Base-by-base conservation (phyloP, 1,140 invertebrate genomes). In the Psilanteris sp. region DNA sequence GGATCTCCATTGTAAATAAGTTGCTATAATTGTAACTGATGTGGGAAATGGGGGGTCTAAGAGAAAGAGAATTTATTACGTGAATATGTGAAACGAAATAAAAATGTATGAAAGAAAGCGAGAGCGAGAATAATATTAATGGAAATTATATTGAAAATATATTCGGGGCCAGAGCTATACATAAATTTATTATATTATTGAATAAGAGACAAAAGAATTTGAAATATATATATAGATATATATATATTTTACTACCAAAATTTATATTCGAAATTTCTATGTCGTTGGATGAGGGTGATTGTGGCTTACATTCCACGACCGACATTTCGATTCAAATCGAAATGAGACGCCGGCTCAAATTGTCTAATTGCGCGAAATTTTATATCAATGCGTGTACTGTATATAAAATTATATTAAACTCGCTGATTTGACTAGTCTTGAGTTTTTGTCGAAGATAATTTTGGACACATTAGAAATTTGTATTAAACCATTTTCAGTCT, bases 201-300 rank as follows among this genome's bases (percentile, higher is more conserved):
- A 81, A 79, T 50, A 79, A 43, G 67, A 64, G 8, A 78, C 5
- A 37, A 66, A 44, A 36, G 41, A 59, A 67, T 11, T 78, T 32
- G 29, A 48, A 79, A 79, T 62, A 72, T 54, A 73, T 34, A 72
- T 66, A 72, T 77, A 61, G 57, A 87, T 54, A 54, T 67, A 68
- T n/a, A n/a, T 87, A 85, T 87, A 81, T 87, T 88, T 88, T 86
- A 87, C 74, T 87, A 87, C 81, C 84, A 86, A 88, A 88, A 87
- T 88, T 87, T 87, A 87, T 87, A 87, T 82, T 87, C 82, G 77
- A 87, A 87, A 88, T 87, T 88, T 87, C 80, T 86, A 87, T 77
- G 80, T 85, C 81, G 80, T 86, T 87, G 79, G 72, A 46, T 78
- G 74, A 67, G 77, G 78, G 77, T 79, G 80, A 82, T 81, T 84